Evolutionary conservation across 53 echinoderm and acorn worm genomes (phyloP).

Genomic region (Patiria pectinifera): DNA sequence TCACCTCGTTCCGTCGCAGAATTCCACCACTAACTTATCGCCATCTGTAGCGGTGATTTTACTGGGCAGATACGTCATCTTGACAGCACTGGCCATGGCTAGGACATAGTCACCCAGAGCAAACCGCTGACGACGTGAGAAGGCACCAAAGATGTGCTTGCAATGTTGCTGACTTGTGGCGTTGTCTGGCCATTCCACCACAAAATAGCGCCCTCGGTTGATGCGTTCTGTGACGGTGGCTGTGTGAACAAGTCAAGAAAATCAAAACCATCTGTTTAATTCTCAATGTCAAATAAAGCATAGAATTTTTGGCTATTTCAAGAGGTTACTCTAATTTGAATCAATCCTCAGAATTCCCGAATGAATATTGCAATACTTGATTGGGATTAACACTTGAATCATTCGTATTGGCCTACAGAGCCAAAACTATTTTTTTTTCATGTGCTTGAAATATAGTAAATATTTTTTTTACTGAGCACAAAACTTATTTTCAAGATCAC

Average conservation of each 20-base stretch:
- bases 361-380: no score
- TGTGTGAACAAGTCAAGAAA: slow-evolving; percentile 16
- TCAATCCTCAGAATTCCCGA: no score
- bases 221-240: slow-evolving; percentile 82
- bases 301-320: background rate
- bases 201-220: slow-evolving; percentile 70
- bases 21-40: slow-evolving; percentile 79
- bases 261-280: background rate
- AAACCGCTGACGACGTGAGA: slow-evolving; percentile 87
- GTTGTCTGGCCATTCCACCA: slow-evolving; percentile 92
- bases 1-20: slow-evolving; percentile 91
- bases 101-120: slow-evolving; percentile 89
- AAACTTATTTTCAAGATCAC: no score
- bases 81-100: slow-evolving; percentile 73
- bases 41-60: slow-evolving; percentile 77
- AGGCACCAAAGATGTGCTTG: slow-evolving; percentile 92
- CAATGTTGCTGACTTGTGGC: slow-evolving; percentile 70
- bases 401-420: no score
- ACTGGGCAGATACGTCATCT: slow-evolving; percentile 86
- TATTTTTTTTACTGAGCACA: no score
- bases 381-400: no score
- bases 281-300: background rate
- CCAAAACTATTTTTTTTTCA: no score
- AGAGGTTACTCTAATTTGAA: no score
- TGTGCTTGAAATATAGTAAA: no score